Conservation (phyloP, 2,797 vertebrate genomes). For the Aldrovandia affinis region DNA sequence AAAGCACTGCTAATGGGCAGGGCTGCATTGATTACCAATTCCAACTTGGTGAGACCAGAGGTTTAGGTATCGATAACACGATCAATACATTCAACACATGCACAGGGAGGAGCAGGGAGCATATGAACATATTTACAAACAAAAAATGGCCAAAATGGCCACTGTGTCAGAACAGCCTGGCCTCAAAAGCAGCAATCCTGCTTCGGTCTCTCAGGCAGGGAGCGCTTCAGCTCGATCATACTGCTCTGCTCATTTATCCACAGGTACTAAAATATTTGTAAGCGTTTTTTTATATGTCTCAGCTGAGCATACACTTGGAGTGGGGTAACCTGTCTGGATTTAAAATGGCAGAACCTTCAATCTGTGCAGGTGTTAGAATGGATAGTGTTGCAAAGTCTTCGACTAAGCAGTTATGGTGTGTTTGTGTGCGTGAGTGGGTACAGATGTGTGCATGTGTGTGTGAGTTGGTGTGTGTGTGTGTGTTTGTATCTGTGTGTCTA, state of each 20-base stretch:
- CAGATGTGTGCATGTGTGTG: background rate
- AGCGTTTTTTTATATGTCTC: background rate
- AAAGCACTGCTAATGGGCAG: background rate
- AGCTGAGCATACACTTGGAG: background rate
- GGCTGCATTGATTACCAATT: background rate
- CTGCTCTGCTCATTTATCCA: background rate
- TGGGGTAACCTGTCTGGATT: background rate
- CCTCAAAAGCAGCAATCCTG: no score
- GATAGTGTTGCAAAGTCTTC: conserved; percentile 30
- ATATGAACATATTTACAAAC: background rate
- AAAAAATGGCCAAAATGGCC: background rate
- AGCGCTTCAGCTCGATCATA: background rate
- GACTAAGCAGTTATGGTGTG: conserved; percentile 19
- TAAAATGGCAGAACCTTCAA: background rate
- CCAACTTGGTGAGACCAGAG: background rate
- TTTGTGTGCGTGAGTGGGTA: conserved; percentile 2
- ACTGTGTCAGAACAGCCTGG: background rate
- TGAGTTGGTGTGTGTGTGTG: background rate
- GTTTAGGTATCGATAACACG: no score
- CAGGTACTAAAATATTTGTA: conserved; percentile 20
- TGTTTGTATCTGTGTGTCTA: background rate
- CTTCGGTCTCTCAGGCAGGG: background rate
- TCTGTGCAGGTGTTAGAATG: conserved; percentile 23
- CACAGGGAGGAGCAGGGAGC: background rate
- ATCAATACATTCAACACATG: background rate